phyloP scores from a whole-genome alignment of 2,797 vertebrate species.

The Mycteria americana region DNA sequence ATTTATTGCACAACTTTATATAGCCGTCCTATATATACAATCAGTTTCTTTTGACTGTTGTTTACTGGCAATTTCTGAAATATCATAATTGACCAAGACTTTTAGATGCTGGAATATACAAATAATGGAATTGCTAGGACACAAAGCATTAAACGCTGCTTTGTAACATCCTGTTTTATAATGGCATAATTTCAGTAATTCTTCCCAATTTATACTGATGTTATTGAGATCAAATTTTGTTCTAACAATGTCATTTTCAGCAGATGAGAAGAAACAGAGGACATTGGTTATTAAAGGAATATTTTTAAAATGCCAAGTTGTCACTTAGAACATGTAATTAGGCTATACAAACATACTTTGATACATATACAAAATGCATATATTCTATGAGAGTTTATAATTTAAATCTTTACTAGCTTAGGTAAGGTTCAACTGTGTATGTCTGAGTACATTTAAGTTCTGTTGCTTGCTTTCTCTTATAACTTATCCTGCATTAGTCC shows the following conservation, averaged over 20 bases:
- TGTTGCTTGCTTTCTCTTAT: background rate
- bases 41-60: background rate
- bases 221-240: background rate
- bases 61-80: constrained; percentile 17
- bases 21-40: background rate
- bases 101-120: background rate
- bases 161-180: background rate
- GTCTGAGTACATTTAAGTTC: background rate
- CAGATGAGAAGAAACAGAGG: background rate
- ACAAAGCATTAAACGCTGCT: background rate
- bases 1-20: constrained; percentile 5
- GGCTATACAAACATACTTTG: background rate
- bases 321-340: background rate
- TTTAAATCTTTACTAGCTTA: background rate
- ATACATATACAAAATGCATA: background rate
- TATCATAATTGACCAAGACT: background rate
- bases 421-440: background rate
- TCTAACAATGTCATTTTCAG: background rate
- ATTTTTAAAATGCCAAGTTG: background rate
- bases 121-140: background rate
- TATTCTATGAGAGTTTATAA: background rate
- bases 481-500: background rate
- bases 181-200: background rate
- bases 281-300: background rate
- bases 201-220: background rate